A percentile compares a stretch with the other conserved stretches of the same genome.
phyloP scores from a whole-genome alignment of 2,888 invertebrate species.

The Cryptophagus acutangulus region DNA sequence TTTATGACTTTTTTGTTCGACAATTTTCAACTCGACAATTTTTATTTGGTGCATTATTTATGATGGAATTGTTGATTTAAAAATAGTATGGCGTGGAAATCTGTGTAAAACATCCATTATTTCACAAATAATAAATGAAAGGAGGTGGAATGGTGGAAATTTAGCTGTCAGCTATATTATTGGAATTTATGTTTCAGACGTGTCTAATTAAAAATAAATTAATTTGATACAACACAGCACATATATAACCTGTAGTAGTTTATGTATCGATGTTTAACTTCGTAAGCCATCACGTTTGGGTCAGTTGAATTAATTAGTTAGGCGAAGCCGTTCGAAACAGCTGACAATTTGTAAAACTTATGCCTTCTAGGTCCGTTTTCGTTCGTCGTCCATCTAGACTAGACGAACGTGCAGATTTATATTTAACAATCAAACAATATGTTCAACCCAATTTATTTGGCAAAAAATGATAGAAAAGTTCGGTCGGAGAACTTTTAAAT shows the following conservation, averaged over 20 bases:
- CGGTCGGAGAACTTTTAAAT: constrained; percentile 1
- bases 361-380: constrained; percentile 25
- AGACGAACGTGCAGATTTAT: constrained; percentile 37
- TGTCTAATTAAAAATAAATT: constrained; percentile 36
- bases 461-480: constrained; percentile 9
- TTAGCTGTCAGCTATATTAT: no score
- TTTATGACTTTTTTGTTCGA: no score
- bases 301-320: constrained; percentile 40
- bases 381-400: no score
- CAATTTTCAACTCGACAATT: no score
- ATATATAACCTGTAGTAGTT: constrained; percentile 30
- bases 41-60: no score
- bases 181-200: constrained; percentile 28
- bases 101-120: no score
- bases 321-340: constrained; percentile 39
- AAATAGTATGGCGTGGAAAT: no score
- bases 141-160: no score
- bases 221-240: constrained; percentile 26
- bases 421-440: constrained; percentile 41
- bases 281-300: constrained; percentile 34
- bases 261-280: constrained; percentile 37
- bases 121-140: no score
- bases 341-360: constrained; percentile 41
- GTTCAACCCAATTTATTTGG: no score
- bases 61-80: no score